phyloP scores from a whole-genome alignment of 1,140 invertebrate species.

The Yoshiicerus persimilis region DNA sequence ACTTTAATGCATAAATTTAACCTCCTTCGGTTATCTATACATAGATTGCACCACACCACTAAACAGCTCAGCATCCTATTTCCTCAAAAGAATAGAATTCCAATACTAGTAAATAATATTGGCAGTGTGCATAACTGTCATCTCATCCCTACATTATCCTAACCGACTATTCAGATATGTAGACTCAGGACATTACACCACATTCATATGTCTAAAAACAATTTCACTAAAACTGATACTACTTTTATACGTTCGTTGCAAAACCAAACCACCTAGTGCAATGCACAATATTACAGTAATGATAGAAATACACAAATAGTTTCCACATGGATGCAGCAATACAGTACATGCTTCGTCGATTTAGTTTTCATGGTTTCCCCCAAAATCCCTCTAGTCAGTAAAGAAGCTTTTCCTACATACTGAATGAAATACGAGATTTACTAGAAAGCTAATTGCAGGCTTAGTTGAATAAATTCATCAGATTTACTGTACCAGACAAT shows the following conservation, averaged over 20 bases:
- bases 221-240: too few species aligned
- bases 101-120: background rate
- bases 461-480: background rate
- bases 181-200: too few species aligned
- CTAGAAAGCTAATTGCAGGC: background rate
- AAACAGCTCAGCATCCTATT: background rate
- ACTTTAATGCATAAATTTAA: background rate
- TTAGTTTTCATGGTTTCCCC: background rate
- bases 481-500: background rate
- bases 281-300: background rate
- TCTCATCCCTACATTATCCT: background rate
- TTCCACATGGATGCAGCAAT: background rate
- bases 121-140: background rate
- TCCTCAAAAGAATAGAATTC: background rate
- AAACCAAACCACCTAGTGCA: background rate
- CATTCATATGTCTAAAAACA: too few species aligned
- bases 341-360: background rate
- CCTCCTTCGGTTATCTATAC: background rate
- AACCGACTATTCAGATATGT: background rate
- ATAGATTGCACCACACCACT: background rate
- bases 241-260: too few species aligned
- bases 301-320: too few species aligned
- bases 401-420: background rate
- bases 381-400: background rate
- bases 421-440: background rate